phyloP scores from a whole-genome alignment of 1,140 invertebrate genomes.

The Sesamia nonagrioides region DNA sequence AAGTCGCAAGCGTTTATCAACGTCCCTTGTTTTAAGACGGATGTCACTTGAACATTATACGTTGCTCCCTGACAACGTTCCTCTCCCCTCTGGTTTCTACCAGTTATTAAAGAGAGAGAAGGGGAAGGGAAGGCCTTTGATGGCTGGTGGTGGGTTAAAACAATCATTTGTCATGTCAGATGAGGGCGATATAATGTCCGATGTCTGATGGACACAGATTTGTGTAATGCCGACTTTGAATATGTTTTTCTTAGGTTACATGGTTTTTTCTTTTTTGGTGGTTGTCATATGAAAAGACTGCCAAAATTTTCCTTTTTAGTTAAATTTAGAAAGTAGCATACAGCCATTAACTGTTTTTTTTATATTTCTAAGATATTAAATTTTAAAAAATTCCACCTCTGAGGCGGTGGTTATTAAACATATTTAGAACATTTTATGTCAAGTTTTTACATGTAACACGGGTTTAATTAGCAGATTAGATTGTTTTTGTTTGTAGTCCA shows the following conservation, averaged over 20 bases:
- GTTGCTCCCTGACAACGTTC: constrained; percentile 52
- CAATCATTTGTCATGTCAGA: constrained; percentile 84
- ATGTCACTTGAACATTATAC: constrained; percentile 63
- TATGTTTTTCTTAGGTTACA: constrained; percentile 65
- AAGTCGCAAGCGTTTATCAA: constrained; percentile 33
- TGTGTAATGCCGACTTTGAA: constrained; percentile 78
- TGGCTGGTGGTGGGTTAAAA: constrained; percentile 60
- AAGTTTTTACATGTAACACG: no score
- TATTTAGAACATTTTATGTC: no score
- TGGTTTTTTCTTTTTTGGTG: no score
- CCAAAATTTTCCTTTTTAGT: constrained; percentile 1
- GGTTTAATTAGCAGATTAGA: no score
- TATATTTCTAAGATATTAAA: no score
- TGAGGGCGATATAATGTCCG: constrained; percentile 74
- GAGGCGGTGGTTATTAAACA: no score
- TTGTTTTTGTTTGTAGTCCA: no score
- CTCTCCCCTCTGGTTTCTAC: constrained; percentile 21
- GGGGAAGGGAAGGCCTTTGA: constrained; percentile 54
- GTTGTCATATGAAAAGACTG: background rate
- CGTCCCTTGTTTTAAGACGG: constrained; percentile 69
- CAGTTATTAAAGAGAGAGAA: constrained; percentile 28
- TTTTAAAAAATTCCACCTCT: no score
- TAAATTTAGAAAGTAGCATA: background rate
- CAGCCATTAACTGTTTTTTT: background rate
- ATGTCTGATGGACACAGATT: constrained; percentile 79